Percentiles rank a stretch among this genome's conserved stretches.
Evolutionary conservation across 2,888 invertebrate genomes (phyloP).

Genomic region (Agrochola macilenta): DNA sequence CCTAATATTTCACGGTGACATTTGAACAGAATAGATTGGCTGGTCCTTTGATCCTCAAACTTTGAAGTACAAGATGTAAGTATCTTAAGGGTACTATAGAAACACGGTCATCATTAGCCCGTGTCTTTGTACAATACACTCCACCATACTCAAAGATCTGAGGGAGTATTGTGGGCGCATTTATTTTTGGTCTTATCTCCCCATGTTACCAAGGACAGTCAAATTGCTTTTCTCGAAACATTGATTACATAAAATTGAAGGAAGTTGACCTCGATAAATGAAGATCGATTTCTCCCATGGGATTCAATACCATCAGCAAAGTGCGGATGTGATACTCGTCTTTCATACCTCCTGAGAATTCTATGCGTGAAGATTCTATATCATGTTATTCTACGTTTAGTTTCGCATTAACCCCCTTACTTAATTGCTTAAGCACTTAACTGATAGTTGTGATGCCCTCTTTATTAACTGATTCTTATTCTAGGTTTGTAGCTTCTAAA

Average conservation of each 20-base stretch:
- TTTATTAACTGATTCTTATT: slow-evolving; percentile 39
- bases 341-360: slow-evolving; percentile 8
- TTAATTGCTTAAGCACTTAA: slow-evolving; percentile 66
- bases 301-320: slow-evolving; percentile 36
- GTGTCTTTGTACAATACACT: neutral
- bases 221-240: slow-evolving; percentile 22
- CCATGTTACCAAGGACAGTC: slow-evolving; percentile 3
- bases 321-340: slow-evolving; percentile 15
- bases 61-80: neutral
- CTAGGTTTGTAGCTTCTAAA: slow-evolving; percentile 44
- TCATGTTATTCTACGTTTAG: slow-evolving; percentile 26
- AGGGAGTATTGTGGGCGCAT: neutral
- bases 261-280: slow-evolving; percentile 38
- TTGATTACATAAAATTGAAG: slow-evolving; percentile 25
- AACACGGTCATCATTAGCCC: neutral
- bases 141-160: neutral
- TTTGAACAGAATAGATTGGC: neutral
- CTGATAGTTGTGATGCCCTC: slow-evolving; percentile 42
- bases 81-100: neutral
- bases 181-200: slow-evolving; percentile 1
- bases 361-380: slow-evolving; percentile 16
- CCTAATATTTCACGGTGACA: neutral
- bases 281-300: slow-evolving; percentile 51
- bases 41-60: neutral
- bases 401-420: slow-evolving; percentile 55